Evolutionary conservation across 2,888 invertebrate species (phyloP).

Genomic region (Drosophila atripex): DNA sequence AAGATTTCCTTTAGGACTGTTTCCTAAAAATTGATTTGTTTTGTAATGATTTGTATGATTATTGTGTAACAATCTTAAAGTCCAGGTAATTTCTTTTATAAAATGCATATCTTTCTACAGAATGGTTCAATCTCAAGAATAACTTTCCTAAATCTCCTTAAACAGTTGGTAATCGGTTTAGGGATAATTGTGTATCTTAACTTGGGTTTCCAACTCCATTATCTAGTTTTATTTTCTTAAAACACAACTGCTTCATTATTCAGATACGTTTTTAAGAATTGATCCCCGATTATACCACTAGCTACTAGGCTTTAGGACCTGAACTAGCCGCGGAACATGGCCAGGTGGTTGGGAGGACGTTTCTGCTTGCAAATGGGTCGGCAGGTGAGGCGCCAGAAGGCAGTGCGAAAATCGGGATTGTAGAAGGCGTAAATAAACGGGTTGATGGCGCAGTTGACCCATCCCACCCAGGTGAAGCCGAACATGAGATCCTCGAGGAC

Average conservation of each 20-base stretch:
- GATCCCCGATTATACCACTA: conserved; percentile 1
- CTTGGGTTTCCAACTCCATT: too few relatives aligned
- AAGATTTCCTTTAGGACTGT: too few relatives aligned
- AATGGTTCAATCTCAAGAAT: too few relatives aligned
- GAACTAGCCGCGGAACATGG: conserved; percentile 78
- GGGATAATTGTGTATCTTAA: too few relatives aligned
- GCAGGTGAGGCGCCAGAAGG: conserved; percentile 92
- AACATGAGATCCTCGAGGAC: conserved; percentile 88
- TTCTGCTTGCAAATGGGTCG: conserved; percentile 81
- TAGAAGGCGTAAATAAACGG: conserved; percentile 96
- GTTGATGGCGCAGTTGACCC: conserved; percentile 95
- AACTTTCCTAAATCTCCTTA: too few relatives aligned
- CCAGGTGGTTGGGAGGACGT: conserved; percentile 75
- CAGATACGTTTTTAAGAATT: neutral
- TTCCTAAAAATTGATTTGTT: neutral
- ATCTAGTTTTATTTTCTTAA: too few relatives aligned
- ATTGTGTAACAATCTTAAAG: too few relatives aligned
- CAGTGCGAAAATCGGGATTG: conserved; percentile 93
- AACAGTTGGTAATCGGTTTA: too few relatives aligned
- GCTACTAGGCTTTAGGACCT: neutral
- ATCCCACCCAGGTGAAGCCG: conserved; percentile 93
- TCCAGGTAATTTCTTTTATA: too few relatives aligned
- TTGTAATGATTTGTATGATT: neutral
- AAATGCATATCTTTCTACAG: too few relatives aligned
- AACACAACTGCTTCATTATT: too few relatives aligned